Conservation (phyloP, 2,888 invertebrate genomes). For the Pseudoips prasinana region DNA sequence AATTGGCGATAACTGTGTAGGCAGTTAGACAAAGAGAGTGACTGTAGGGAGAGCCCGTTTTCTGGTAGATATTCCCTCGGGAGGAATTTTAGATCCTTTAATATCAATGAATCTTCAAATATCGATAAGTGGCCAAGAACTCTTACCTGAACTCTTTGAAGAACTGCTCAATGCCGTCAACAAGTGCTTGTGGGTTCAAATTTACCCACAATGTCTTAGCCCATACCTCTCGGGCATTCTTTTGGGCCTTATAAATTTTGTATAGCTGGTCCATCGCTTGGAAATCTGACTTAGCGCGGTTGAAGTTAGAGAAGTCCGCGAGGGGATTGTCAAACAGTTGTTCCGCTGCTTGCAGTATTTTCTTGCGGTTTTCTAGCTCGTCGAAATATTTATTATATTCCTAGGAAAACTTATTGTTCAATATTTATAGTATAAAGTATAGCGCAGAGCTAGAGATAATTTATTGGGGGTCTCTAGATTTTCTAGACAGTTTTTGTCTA, state of each 20-base stretch:
- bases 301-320: constrained; percentile 90
- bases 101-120: no score
- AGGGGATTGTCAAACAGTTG: constrained; percentile 93
- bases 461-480: no score
- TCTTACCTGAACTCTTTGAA: constrained; percentile 86
- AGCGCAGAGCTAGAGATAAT: no score
- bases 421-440: no score
- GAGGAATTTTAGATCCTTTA: no score
- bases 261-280: constrained; percentile 87
- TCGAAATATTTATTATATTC: constrained; percentile 85
- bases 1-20: no score
- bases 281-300: constrained; percentile 84
- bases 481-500: no score
- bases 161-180: constrained; percentile 93
- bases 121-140: no score
- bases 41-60: no score
- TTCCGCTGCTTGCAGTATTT: constrained; percentile 84
- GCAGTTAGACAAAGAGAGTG: no score
- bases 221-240: constrained; percentile 90
- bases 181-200: constrained; percentile 90
- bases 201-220: constrained; percentile 94
- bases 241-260: constrained; percentile 89
- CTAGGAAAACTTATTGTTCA: constrained; percentile 57
- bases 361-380: constrained; percentile 84
- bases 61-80: no score